These are phyloP conservation scores for Psophia crepitans DNA, from an alignment of 2,113 vertebrate species.

Conservation along the genomic window DNA sequence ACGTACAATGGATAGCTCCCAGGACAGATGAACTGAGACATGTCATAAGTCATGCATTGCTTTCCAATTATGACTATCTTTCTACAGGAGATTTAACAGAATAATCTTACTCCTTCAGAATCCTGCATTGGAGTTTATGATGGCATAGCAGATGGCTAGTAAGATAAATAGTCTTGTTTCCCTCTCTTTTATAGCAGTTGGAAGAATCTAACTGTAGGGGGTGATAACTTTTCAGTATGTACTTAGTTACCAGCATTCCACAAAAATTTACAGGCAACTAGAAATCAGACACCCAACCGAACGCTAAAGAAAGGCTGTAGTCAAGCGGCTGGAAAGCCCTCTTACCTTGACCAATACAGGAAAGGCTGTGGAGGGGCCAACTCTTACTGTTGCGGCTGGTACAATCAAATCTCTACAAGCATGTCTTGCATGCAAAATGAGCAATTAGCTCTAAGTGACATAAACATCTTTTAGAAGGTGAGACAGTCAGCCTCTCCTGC, in stretches of 20 bases:
- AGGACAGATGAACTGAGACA: constrained; percentile 18
- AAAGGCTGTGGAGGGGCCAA: not conserved
- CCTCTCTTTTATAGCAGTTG: not conserved
- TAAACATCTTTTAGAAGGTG: not conserved
- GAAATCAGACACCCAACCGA: not conserved
- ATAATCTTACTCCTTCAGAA: not conserved
- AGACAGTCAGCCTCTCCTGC: not conserved
- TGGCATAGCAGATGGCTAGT: not conserved
- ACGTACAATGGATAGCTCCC: constrained; percentile 23
- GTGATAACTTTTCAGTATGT: not conserved
- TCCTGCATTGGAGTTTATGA: not conserved
- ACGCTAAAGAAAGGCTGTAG: not conserved
- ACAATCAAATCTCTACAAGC: not conserved
- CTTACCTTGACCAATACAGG: not conserved
- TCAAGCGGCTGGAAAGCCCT: not conserved
- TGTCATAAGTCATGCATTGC: constrained; percentile 24
- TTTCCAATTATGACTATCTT: constrained; percentile 36
- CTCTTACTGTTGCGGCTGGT: not conserved
- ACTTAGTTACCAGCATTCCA: not conserved
- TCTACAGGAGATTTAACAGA: constrained; percentile 28
- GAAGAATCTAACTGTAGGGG: not conserved
- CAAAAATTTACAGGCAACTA: not conserved
- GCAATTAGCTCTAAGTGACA: not conserved
- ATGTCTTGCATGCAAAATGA: not conserved
- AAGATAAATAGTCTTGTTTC: not conserved